phyloP scores from a whole-genome alignment of 2,113 vertebrate species.

The Eleginops maclovinus region DNA sequence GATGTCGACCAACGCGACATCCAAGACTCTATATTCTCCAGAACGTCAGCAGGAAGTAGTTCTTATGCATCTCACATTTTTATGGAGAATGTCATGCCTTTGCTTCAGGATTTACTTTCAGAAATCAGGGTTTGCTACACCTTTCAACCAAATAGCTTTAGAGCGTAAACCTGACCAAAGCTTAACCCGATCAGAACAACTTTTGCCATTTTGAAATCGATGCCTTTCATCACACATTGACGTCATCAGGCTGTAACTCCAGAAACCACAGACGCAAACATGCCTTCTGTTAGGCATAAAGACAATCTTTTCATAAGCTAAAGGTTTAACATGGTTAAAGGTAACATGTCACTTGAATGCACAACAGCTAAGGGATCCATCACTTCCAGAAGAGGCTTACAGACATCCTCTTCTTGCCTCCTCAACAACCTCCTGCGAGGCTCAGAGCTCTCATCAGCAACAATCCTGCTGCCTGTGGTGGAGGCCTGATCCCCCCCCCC shows the following conservation, averaged over 20 bases:
- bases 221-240: background rate
- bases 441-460: conserved; percentile 23
- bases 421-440: background rate
- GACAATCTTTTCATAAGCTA: no score
- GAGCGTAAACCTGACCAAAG: no score
- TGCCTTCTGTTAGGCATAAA: no score
- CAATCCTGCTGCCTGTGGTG: background rate
- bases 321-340: no score
- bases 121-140: background rate
- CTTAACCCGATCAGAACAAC: no score
- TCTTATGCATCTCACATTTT: background rate
- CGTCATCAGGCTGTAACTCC: no score
- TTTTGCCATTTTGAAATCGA: no score
- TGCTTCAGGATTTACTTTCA: background rate
- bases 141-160: no score
- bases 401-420: background rate
- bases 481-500: background rate
- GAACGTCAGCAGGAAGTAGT: background rate
- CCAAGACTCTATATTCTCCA: background rate
- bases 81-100: no score
- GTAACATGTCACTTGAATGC: background rate
- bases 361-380: background rate
- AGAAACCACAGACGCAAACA: no score
- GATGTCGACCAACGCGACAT: background rate
- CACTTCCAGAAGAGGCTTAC: background rate